Percentiles rank a stretch among this genome's conserved stretches.
Conservation (phyloP, 2,113 vertebrate species). For the Bolborhynchus lineola region DNA sequence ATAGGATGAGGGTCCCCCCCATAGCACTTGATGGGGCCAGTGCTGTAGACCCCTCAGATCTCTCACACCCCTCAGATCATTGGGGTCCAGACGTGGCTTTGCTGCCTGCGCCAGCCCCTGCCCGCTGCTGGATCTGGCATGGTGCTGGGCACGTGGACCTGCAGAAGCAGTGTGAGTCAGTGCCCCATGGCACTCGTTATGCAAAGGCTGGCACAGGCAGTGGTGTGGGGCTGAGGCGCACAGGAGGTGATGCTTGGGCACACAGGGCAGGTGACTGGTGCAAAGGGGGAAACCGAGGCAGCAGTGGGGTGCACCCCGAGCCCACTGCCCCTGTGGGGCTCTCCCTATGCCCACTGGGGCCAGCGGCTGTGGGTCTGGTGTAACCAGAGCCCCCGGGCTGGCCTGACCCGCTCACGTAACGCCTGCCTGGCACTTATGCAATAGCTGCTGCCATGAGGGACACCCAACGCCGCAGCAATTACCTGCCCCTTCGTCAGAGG, state of each 20-base stretch:
- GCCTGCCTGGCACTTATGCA: not conserved
- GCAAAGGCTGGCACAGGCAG: not conserved
- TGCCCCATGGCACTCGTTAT: not conserved
- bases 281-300: not conserved
- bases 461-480: not conserved
- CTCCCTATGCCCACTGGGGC: not conserved
- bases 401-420: conserved; percentile 12
- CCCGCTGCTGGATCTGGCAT: not conserved
- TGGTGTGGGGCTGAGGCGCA: not conserved
- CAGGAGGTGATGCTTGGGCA: not conserved
- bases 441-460: not conserved
- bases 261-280: fast-evolving
- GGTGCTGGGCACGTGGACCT: not conserved
- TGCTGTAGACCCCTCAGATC: not conserved
- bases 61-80: too few relatives aligned
- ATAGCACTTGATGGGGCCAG: not conserved
- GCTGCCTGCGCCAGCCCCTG: not conserved
- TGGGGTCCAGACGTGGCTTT: not conserved
- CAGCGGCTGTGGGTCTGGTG: not conserved
- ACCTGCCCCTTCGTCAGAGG: not conserved
- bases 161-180: not conserved
- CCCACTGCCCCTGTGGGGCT: fast-evolving
- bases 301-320: fast-evolving
- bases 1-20: too few relatives aligned
- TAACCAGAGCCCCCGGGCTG: not conserved